Conservation (phyloP, 2,888 invertebrate genomes). For the Drosophila yooni region DNA sequence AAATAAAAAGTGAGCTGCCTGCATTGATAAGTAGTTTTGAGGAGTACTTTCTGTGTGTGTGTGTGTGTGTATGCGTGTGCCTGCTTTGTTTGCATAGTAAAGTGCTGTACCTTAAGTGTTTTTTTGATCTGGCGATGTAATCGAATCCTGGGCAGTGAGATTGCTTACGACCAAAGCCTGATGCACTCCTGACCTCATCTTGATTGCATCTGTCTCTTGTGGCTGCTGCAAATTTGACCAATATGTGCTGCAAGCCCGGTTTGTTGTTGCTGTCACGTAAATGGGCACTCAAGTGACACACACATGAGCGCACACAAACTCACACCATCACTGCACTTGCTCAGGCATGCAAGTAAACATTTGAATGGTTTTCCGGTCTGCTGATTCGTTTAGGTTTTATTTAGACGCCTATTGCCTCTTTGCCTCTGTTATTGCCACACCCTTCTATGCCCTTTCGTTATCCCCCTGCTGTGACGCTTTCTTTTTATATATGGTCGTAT, state of each 20-base stretch:
- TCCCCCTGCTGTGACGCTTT: not conserved
- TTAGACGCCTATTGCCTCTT: conserved; percentile 40
- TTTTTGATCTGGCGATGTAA: conserved; percentile 57
- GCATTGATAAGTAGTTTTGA: conserved; percentile 30
- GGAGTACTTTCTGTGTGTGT: conserved; percentile 1
- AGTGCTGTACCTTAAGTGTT: conserved; percentile 60
- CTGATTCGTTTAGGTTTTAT: conserved; percentile 74
- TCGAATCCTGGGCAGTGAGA: conserved; percentile 65
- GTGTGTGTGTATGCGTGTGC: conserved; percentile 23
- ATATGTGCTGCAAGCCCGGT: conserved; percentile 7
- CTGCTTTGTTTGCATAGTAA: conserved; percentile 63
- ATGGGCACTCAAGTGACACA: conserved; percentile 58
- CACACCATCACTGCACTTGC: conserved; percentile 28
- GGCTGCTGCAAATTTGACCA: conserved; percentile 40
- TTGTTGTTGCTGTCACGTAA: conserved; percentile 49
- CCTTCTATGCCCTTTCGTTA: not conserved
- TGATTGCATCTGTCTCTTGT: conserved; percentile 35
- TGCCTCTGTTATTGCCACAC: conserved; percentile 9
- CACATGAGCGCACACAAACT: conserved; percentile 12
- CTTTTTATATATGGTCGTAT: conserved; percentile 24
- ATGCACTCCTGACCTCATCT: conserved; percentile 73
- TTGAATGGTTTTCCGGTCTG: conserved; percentile 75
- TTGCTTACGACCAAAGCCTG: conserved; percentile 40
- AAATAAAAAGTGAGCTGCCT: conserved; percentile 21
- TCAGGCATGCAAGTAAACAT: conserved; percentile 57